phyloP scores from a whole-genome alignment of 2,113 vertebrate species.

The Mormyrus lacerda region DNA sequence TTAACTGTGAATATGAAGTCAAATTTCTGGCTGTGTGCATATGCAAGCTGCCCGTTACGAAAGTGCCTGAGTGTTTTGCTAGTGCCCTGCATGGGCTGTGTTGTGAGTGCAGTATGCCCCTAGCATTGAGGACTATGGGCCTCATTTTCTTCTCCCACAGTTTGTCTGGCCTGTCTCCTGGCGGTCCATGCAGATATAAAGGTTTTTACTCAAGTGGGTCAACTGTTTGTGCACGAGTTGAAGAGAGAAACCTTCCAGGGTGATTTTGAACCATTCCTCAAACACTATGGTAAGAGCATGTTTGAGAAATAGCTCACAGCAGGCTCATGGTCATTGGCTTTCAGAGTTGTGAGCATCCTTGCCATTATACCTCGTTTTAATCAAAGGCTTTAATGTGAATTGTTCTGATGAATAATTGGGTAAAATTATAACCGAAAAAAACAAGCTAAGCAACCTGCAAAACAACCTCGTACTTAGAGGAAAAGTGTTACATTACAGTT shows the following conservation, averaged over 20 bases:
- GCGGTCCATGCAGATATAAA: slow-evolving; percentile 50
- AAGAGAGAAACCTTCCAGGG: slow-evolving; percentile 58
- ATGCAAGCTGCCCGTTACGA: not conserved
- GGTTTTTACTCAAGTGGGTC: slow-evolving; percentile 48
- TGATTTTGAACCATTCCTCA: slow-evolving; percentile 57
- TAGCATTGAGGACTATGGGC: not conserved
- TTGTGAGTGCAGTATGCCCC: not conserved
- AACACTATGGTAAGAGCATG: slow-evolving; percentile 53
- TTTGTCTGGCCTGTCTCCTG: slow-evolving; percentile 39
- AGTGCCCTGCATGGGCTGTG: not conserved
- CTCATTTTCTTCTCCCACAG: slow-evolving; percentile 33
- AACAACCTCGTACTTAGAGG: not conserved
- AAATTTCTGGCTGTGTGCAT: not conserved
- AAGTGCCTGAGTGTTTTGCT: not conserved
- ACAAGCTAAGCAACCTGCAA: not conserved
- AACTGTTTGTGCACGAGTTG: slow-evolving; percentile 61
- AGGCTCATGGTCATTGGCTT: not conserved
- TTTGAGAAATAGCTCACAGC: not conserved
- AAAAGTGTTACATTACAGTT: not conserved
- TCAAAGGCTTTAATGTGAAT: not conserved
- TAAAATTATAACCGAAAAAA: not conserved
- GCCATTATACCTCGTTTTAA: not conserved
- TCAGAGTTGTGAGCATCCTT: not conserved
- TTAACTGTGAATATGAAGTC: not conserved
- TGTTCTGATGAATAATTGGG: not conserved